Conservation (phyloP, 1,140 invertebrate genomes). For the Brachionus rubens region DNA sequence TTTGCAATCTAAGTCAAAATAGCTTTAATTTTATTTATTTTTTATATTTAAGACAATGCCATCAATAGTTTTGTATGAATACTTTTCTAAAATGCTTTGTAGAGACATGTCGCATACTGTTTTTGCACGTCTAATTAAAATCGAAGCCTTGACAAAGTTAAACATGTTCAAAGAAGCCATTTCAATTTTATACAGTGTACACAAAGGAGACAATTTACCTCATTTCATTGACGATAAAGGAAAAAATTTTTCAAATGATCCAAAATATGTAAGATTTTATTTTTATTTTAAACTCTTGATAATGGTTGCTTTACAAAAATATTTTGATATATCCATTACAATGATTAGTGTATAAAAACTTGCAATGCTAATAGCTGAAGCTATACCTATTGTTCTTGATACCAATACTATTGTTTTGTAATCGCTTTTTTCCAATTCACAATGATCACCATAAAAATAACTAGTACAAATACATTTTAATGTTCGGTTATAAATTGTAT, state of each 20-base stretch:
- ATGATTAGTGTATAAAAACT: constrained; percentile 18
- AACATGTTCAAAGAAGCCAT: constrained; percentile 55
- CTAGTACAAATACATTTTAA: constrained; percentile 30
- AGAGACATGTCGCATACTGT: constrained; percentile 57
- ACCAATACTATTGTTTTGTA: constrained; percentile 10
- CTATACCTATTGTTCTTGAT: constrained; percentile 26
- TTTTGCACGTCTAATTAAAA: constrained; percentile 51
- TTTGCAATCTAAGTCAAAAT: not conserved
- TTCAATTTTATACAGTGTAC: constrained; percentile 52
- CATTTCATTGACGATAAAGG: constrained; percentile 57
- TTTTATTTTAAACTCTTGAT: constrained; percentile 50
- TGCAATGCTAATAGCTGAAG: constrained; percentile 16
- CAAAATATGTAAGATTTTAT: constrained; percentile 52
- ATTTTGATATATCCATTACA: constrained; percentile 20
- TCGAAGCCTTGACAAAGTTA: constrained; percentile 55
- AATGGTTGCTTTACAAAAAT: constrained; percentile 50
- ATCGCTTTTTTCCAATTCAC: constrained; percentile 8
- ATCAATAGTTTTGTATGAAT: constrained; percentile 55
- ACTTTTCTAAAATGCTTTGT: constrained; percentile 56
- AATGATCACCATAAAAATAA: constrained; percentile 23
- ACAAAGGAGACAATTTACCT: constrained; percentile 57
- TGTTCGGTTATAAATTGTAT: not conserved
- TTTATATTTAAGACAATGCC: constrained; percentile 55
- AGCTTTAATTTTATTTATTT: not conserved
- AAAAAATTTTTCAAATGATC: not conserved